Evolutionary conservation across 2,888 invertebrate genomes (phyloP).

Genomic region (Epirrita christyi): DNA sequence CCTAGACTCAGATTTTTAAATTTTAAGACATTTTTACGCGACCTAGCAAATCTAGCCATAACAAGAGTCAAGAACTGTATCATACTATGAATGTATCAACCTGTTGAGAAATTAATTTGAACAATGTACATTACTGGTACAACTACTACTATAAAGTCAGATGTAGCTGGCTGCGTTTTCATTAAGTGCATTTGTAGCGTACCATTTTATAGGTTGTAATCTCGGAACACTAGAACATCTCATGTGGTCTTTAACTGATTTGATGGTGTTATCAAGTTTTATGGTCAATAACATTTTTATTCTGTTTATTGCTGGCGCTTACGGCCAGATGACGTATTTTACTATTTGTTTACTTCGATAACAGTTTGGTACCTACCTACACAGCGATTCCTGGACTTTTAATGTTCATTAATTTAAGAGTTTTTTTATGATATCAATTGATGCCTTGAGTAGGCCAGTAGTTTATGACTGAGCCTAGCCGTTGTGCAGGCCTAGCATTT

Average conservation of each 20-base stretch:
- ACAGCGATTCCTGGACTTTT: no score
- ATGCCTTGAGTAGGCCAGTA: no score
- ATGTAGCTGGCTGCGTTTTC: constrained; percentile 31
- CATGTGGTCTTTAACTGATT: constrained; percentile 49
- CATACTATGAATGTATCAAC: neutral
- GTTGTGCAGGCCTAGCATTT: no score
- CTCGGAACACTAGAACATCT: constrained; percentile 36
- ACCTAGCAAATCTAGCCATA: no score
- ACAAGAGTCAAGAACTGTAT: no score
- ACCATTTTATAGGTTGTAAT: constrained; percentile 39
- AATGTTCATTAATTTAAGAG: no score
- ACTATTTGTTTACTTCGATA: constrained; percentile 14
- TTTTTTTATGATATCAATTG: no score
- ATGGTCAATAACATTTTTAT: constrained; percentile 59
- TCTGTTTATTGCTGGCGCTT: constrained; percentile 41
- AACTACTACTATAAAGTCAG: neutral
- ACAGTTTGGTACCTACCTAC: neutral
- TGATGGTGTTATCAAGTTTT: constrained; percentile 53
- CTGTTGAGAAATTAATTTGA: no score
- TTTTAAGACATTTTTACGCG: no score
- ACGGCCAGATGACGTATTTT: constrained; percentile 9
- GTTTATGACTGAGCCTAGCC: no score
- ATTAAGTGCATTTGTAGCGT: constrained; percentile 29
- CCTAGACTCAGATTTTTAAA: no score
- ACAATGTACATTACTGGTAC: neutral